A percentile compares a stretch with the other conserved stretches of the same genome.
phyloP scores from a whole-genome alignment of 2,888 invertebrate species.

The Rhopalosiphum nymphaeae region DNA sequence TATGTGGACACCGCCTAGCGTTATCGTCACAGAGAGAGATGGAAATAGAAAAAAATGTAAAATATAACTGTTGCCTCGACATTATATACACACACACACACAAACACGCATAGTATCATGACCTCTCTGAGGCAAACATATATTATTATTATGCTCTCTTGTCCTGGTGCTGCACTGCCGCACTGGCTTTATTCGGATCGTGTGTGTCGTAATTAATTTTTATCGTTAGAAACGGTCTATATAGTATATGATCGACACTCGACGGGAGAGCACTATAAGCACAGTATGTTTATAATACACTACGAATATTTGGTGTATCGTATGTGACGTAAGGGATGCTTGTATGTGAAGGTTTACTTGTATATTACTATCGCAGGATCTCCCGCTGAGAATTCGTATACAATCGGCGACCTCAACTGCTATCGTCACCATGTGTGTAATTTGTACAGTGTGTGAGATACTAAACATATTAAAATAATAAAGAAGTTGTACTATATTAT shows the following conservation, averaged over 20 bases:
- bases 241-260: background rate
- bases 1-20: background rate
- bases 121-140: constrained; percentile 12
- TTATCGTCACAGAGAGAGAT: background rate
- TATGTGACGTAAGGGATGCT: constrained; percentile 2
- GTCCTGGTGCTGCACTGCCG: constrained; percentile 7
- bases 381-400: background rate
- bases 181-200: background rate
- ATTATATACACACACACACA: background rate
- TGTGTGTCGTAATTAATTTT: background rate
- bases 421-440: background rate
- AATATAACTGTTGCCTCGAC: constrained; percentile 5
- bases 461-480: background rate
- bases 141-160: constrained; percentile 34
- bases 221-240: constrained; percentile 7
- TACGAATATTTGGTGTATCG: background rate
- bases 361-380: background rate
- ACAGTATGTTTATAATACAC: background rate
- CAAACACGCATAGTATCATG: constrained; percentile 11
- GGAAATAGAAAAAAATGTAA: constrained; percentile 7
- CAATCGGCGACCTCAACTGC: background rate
- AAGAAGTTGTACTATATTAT: background rate
- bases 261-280: background rate
- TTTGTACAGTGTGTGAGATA: background rate
- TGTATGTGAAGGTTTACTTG: background rate